Conservation (phyloP, 2,888 invertebrate species). For the Villa cingulata region DNA sequence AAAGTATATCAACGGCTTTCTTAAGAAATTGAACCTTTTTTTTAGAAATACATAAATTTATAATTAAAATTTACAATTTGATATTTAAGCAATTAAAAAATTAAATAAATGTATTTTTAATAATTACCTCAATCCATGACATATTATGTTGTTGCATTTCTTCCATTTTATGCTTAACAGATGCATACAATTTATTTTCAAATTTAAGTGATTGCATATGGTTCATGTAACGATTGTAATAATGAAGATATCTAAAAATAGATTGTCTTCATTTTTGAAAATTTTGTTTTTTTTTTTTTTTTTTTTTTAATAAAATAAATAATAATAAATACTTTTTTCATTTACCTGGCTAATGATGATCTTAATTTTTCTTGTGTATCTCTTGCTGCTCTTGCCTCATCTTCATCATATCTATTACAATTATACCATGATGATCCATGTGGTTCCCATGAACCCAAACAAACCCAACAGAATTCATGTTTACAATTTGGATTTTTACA, state of each 20-base stretch:
- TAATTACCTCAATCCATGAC: constrained; percentile 91
- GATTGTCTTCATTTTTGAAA: neutral
- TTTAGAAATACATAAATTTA: too few species aligned
- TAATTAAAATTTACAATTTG: neutral
- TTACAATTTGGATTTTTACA: constrained; percentile 98
- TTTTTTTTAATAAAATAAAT: neutral
- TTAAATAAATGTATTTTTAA: neutral
- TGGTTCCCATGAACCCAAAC: constrained; percentile 96
- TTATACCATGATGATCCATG: constrained; percentile 98
- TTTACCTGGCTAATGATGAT: constrained; percentile 84
- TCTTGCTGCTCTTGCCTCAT: constrained; percentile 89
- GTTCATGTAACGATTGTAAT: constrained; percentile 98
- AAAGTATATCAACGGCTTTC: constrained; percentile 92
- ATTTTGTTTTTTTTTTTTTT: neutral
- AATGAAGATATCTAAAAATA: constrained; percentile 73
- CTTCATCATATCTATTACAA: constrained; percentile 94
- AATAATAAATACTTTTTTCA: constrained; percentile 25
- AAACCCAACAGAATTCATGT: constrained; percentile 99
- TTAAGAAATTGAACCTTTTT: constrained; percentile 97
- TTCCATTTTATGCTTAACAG: constrained; percentile 96
- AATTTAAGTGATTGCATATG: constrained; percentile 98
- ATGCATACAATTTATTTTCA: constrained; percentile 91
- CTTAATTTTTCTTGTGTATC: constrained; percentile 92
- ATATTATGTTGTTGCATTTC: constrained; percentile 99
- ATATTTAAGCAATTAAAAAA: neutral